Evolutionary conservation across 2,797 vertebrate species (phyloP).

Genomic region (Falco peregrinus): DNA sequence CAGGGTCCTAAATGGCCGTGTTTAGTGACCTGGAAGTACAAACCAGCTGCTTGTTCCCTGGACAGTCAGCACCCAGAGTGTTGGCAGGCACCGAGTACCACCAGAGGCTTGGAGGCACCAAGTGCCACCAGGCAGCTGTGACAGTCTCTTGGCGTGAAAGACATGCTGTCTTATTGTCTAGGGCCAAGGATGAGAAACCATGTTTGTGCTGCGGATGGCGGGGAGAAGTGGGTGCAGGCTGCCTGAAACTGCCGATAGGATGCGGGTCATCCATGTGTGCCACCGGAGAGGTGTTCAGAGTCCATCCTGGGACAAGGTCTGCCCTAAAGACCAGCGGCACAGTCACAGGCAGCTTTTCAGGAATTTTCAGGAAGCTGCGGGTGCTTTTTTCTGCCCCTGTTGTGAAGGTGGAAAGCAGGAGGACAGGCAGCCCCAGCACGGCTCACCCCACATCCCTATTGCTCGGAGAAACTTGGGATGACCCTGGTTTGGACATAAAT

Average conservation of each 20-base stretch:
- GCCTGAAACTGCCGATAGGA: neutral
- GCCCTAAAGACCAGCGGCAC: neutral
- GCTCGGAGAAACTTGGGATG: neutral
- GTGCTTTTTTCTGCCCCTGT: neutral
- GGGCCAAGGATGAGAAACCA: neutral
- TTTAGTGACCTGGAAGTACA: neutral
- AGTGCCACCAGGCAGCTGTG: neutral
- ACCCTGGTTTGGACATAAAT: neutral
- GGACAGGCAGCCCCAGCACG: too few relatives aligned
- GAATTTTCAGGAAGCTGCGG: neutral
- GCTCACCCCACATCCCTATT: too few relatives aligned
- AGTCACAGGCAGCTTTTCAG: neutral
- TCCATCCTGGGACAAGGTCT: neutral
- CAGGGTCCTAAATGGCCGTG: neutral
- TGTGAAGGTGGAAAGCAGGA: neutral
- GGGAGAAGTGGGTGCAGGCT: neutral
- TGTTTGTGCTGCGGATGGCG: neutral
- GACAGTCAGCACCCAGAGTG: neutral
- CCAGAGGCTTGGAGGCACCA: neutral
- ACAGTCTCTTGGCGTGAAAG: neutral
- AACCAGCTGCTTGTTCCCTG: neutral
- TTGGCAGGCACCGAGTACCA: neutral
- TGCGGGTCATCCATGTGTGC: neutral
- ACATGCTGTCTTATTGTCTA: neutral
- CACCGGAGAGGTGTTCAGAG: neutral